Conservation (phyloP, 2,797 vertebrate species). For the Lemur catta region DNA sequence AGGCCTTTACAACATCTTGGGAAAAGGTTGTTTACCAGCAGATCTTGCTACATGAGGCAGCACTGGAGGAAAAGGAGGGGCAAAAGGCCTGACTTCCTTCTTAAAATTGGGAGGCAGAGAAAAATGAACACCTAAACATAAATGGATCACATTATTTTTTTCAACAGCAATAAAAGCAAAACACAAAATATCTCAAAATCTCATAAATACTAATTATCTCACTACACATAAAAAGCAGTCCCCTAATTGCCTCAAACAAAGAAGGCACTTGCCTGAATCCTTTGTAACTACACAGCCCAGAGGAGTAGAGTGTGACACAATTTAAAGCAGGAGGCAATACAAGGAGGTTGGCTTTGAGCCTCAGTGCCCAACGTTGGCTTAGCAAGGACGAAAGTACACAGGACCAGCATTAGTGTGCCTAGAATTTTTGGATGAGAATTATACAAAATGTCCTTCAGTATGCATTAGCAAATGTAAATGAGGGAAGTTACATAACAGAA, state of each 20-base stretch:
- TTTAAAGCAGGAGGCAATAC: not conserved
- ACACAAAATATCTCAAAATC: not conserved
- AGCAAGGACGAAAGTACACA: not conserved
- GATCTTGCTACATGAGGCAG: not conserved
- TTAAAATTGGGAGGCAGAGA: not conserved
- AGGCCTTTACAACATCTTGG: not conserved
- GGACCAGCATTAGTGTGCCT: not conserved
- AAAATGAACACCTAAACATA: not conserved
- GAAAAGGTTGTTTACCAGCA: not conserved
- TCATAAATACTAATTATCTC: not conserved
- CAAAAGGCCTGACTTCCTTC: not conserved
- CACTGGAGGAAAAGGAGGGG: not conserved
- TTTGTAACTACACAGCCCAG: not conserved
- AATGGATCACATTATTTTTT: not conserved
- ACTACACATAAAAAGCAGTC: not conserved
- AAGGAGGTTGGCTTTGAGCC: not conserved
- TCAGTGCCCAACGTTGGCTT: not conserved
- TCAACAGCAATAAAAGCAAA: constrained; percentile 15
- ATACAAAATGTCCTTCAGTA: not conserved
- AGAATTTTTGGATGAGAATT: not conserved
- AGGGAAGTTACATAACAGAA: not conserved
- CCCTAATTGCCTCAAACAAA: not conserved
- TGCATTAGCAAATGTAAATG: not conserved
- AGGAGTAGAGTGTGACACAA: not conserved
- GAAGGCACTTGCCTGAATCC: not conserved